Evolutionary conservation across 2,113 vertebrate genomes (phyloP).

Genomic region (Sinocyclocheilus rhinocerous): DNA sequence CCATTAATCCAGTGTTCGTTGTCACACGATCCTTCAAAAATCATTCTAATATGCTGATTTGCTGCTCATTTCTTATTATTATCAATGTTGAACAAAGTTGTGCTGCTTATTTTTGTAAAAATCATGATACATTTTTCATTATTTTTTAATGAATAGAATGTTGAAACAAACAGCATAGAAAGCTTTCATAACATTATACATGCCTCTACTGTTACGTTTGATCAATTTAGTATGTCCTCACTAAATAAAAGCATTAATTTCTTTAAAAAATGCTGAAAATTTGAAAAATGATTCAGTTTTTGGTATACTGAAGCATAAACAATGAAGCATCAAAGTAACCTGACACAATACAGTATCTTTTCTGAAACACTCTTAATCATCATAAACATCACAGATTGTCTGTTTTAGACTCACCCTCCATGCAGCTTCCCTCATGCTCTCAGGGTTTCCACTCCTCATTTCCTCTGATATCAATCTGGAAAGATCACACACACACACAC

Average conservation of each 20-base stretch:
- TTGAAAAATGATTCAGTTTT: not conserved
- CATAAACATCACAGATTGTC: not conserved
- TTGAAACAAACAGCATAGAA: not conserved
- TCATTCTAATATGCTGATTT: no score
- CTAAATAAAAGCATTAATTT: not conserved
- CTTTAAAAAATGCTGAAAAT: no score
- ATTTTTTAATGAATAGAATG: no score
- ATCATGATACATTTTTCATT: no score
- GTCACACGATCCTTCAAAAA: no score
- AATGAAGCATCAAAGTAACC: not conserved
- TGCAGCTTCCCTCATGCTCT: not conserved
- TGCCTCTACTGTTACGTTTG: not conserved
- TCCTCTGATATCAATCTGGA: conserved; percentile 1
- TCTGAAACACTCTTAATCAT: not conserved
- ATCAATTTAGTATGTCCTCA: not conserved
- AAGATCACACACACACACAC: not conserved
- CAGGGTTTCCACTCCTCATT: not conserved
- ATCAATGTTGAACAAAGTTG: not conserved
- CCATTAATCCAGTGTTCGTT: no score
- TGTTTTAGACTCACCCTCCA: conserved; percentile 1
- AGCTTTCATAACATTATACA: not conserved
- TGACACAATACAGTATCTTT: not conserved
- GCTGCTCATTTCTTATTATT: not conserved
- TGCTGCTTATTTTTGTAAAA: not conserved
- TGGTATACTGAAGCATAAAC: not conserved